These are phyloP conservation scores for Trissolcus japonicus DNA, from an alignment of 2,888 invertebrate species.

Conservation along the genomic window DNA sequence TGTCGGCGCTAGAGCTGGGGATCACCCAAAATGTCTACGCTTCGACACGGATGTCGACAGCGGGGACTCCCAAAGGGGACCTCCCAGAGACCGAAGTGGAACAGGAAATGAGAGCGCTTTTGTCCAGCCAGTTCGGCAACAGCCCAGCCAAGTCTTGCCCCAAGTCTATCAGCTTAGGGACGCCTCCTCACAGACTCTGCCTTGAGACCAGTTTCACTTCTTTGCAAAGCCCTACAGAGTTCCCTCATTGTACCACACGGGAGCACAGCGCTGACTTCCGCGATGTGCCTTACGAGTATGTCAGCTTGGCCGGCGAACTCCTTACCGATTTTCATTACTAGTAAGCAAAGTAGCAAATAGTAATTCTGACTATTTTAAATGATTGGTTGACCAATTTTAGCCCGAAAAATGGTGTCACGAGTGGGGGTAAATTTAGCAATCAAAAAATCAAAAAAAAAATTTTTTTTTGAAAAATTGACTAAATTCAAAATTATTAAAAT, in stretches of 20 bases:
- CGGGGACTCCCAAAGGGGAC: constrained; percentile 69
- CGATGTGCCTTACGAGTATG: constrained; percentile 77
- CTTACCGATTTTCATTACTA: constrained; percentile 59
- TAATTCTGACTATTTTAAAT: too few relatives aligned
- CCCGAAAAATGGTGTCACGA: not conserved
- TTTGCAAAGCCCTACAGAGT: constrained; percentile 78
- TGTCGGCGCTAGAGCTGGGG: constrained; percentile 85
- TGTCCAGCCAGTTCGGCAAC: constrained; percentile 74
- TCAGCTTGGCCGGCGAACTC: constrained; percentile 74
- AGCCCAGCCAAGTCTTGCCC: constrained; percentile 77
- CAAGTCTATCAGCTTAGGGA: constrained; percentile 61
- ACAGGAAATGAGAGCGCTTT: constrained; percentile 74
- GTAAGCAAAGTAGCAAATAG: too few relatives aligned
- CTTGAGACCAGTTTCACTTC: constrained; percentile 88
- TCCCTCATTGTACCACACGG: constrained; percentile 68
- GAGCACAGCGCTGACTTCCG: constrained; percentile 74
- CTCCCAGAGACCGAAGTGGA: constrained; percentile 68
- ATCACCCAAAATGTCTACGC: constrained; percentile 21
- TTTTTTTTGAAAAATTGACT: too few relatives aligned
- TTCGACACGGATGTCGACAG: constrained; percentile 58
- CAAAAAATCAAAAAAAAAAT: not conserved
- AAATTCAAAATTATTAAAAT: not conserved
- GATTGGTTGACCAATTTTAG: too few relatives aligned
- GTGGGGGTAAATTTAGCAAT: not conserved
- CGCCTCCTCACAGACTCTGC: constrained; percentile 78